phyloP scores from a whole-genome alignment of 2,888 invertebrate genomes.

The Drosophila mayaguana region DNA sequence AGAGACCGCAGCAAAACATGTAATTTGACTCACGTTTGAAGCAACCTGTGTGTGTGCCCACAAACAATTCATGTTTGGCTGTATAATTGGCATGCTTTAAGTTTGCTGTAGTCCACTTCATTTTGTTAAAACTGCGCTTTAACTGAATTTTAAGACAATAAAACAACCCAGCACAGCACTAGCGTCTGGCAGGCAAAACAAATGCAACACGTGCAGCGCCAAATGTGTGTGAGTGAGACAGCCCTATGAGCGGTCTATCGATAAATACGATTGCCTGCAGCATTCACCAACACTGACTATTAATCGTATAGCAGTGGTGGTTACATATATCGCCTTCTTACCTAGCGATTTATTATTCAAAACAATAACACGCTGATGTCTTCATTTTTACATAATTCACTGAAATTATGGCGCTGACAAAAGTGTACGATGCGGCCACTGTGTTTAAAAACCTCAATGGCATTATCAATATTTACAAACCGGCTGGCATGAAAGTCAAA shows the following conservation, averaged over 20 bases:
- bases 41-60: conserved; percentile 85
- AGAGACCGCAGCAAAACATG: background rate
- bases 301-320: background rate
- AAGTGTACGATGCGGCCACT: conserved; percentile 86
- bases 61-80: conserved; percentile 83
- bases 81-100: conserved; percentile 82
- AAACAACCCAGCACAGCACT: conserved; percentile 19
- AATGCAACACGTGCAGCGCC: conserved; percentile 64
- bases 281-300: background rate
- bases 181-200: conserved; percentile 42
- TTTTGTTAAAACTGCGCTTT: conserved; percentile 46
- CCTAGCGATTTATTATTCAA: conserved; percentile 9
- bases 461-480: conserved; percentile 92
- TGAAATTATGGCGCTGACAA: conserved; percentile 73
- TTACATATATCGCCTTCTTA: conserved; percentile 4
- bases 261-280: background rate
- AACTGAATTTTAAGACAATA: conserved; percentile 14
- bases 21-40: conserved; percentile 82
- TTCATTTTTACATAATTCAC: conserved; percentile 44
- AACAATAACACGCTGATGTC: conserved; percentile 3
- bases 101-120: conserved; percentile 85
- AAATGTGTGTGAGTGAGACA: conserved; percentile 30
- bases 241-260: background rate
- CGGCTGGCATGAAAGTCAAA: conserved; percentile 87
- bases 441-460: conserved; percentile 91